phyloP scores from a whole-genome alignment of 2,888 invertebrate species.

The Apamea anceps region DNA sequence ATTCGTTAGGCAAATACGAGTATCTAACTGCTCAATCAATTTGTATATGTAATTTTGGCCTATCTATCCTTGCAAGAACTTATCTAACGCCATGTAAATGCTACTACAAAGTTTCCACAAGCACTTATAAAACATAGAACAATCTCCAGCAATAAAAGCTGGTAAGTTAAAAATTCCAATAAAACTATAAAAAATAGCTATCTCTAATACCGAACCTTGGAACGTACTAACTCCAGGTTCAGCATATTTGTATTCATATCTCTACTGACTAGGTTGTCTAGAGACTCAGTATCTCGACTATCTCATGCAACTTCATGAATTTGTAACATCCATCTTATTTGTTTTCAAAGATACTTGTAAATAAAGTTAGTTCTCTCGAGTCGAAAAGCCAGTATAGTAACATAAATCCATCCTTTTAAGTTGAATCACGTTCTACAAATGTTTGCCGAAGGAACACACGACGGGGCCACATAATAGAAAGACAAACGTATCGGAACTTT shows the following conservation, averaged over 20 bases:
- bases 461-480: constrained; percentile 80
- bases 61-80: neutral
- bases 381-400: constrained; percentile 78
- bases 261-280: constrained; percentile 60
- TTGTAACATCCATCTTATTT: constrained; percentile 78
- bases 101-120: neutral
- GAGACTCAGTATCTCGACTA: constrained; percentile 64
- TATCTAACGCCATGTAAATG: neutral
- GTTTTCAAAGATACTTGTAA: constrained; percentile 78
- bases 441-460: constrained; percentile 83
- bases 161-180: constrained; percentile 28
- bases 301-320: constrained; percentile 77
- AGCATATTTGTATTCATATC: constrained; percentile 68
- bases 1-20: neutral
- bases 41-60: neutral
- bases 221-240: constrained; percentile 35
- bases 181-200: constrained; percentile 43
- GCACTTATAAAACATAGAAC: neutral
- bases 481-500: constrained; percentile 82
- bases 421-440: constrained; percentile 87
- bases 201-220: constrained; percentile 38
- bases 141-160: constrained; percentile 24
- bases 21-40: neutral
- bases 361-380: constrained; percentile 79
- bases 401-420: constrained; percentile 84